phyloP scores from a whole-genome alignment of 64 coral and sea anemone genomes.

The Trachythela sp. region DNA sequence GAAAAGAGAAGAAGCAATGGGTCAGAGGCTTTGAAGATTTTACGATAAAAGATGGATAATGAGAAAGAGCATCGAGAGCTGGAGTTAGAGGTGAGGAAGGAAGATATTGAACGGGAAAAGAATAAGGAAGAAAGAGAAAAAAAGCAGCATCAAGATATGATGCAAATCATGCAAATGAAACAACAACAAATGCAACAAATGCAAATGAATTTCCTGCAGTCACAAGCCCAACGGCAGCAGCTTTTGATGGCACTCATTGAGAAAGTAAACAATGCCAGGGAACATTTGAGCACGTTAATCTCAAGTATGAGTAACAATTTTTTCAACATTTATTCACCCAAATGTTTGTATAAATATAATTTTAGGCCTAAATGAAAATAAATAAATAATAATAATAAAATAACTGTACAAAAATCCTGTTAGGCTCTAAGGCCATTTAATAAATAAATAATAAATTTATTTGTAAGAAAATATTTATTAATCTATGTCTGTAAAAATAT shows the following conservation, averaged over 20 bases:
- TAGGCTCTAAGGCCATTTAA: neutral
- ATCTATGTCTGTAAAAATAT: too few species aligned
- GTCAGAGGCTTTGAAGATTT: neutral
- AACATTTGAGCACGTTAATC: too few species aligned
- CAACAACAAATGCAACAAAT: slow-evolving; percentile 37
- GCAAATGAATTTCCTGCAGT: slow-evolving; percentile 24
- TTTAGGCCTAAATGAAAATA: neutral
- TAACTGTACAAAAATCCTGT: neutral
- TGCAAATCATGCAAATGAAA: slow-evolving; percentile 43
- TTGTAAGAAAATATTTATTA: too few species aligned
- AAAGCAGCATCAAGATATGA: slow-evolving; percentile 72
- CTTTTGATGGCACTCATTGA: neutral
- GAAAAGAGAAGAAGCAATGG: slow-evolving; percentile 3
- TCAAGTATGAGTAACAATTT: neutral
- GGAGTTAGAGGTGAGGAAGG: slow-evolving; percentile 15
- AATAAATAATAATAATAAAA: neutral
- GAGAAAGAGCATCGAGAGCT: neutral
- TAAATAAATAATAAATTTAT: too few species aligned
- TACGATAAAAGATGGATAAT: neutral
- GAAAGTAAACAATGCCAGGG: neutral
- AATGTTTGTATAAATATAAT: neutral
- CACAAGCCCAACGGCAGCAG: neutral
- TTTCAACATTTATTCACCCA: neutral
- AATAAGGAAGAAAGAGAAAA: slow-evolving; percentile 64
- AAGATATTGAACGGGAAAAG: slow-evolving; percentile 71